phyloP scores from a whole-genome alignment of 1,140 invertebrate species.

The Drosophila ironensis region DNA sequence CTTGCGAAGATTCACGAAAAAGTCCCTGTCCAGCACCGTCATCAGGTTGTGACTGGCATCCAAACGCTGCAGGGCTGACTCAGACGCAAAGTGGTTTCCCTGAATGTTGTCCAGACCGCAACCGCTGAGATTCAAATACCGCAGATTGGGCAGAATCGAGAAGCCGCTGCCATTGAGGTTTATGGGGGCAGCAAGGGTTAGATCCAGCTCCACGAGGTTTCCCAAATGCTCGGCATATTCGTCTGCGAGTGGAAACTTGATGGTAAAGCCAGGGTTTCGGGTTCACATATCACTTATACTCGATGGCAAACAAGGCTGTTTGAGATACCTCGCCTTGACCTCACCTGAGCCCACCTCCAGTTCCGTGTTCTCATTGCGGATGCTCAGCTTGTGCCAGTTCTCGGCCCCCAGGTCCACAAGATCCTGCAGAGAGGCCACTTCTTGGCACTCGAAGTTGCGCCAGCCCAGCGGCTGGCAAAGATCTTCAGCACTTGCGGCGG shows the following conservation, averaged over 20 bases:
- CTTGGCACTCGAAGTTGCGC: conserved; percentile 51
- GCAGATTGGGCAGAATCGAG: conserved; percentile 39
- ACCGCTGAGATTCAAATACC: conserved; percentile 58
- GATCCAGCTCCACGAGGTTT: conserved; percentile 31
- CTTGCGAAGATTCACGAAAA: conserved; percentile 42
- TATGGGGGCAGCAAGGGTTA: conserved; percentile 39
- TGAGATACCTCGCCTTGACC: background rate
- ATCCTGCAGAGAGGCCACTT: conserved; percentile 50
- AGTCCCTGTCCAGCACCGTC: conserved; percentile 33
- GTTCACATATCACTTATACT: too few species aligned
- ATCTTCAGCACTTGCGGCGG: conserved; percentile 4
- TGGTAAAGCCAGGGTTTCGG: too few species aligned
- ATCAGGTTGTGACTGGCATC: conserved; percentile 71
- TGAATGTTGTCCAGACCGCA: conserved; percentile 33
- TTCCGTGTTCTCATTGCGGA: conserved; percentile 41
- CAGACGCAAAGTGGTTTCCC: conserved; percentile 37
- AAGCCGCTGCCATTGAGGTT: conserved; percentile 45
- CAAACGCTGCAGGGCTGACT: conserved; percentile 50
- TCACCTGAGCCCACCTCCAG: conserved; percentile 23
- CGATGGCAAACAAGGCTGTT: too few species aligned
- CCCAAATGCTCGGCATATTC: conserved; percentile 7
- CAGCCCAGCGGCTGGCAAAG: conserved; percentile 42
- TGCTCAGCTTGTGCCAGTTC: conserved; percentile 34
- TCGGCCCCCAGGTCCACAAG: conserved; percentile 19
- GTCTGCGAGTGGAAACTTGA: conserved; percentile 7